Conservation (phyloP, 2,888 invertebrate species). For the Amiota communis region DNA sequence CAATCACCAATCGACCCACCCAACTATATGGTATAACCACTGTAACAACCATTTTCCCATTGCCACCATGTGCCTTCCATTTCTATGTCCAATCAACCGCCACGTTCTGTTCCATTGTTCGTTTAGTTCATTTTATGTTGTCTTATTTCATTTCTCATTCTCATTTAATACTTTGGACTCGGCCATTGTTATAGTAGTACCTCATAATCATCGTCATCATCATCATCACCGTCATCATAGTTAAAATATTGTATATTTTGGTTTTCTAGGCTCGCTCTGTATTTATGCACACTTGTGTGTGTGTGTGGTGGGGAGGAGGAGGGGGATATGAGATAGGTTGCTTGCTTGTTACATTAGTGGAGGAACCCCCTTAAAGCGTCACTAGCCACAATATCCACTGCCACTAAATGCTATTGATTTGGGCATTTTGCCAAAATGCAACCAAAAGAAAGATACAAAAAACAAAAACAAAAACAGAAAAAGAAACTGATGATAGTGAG, state of each 20-base stretch:
- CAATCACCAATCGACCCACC: too few relatives aligned
- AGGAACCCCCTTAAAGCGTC: not conserved
- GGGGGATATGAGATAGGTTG: not conserved
- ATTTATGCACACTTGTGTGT: not conserved
- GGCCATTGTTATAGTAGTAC: too few relatives aligned
- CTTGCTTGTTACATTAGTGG: not conserved
- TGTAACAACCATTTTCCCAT: too few relatives aligned
- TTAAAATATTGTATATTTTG: slow-evolving; percentile 1
- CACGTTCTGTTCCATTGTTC: too few relatives aligned
- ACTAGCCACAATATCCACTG: slow-evolving; percentile 10
- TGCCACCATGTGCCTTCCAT: too few relatives aligned
- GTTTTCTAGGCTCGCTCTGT: not conserved
- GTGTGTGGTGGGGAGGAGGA: not conserved
- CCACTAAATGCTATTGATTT: slow-evolving; percentile 26
- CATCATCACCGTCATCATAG: not conserved
- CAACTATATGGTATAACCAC: too few relatives aligned
- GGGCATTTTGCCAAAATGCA: slow-evolving; percentile 23
- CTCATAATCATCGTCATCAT: not conserved
- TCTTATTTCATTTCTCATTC: too few relatives aligned
- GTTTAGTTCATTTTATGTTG: too few relatives aligned
- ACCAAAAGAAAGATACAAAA: not conserved
- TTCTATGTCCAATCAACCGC: too few relatives aligned
- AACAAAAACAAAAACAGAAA: not conserved
- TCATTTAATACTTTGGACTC: too few relatives aligned
- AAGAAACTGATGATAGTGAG: not conserved